Evolutionary conservation across 2,113 vertebrate genomes (phyloP), one percentile per base, ranked within the genome.

Genomic region (Oplegnathus fasciatus): DNA sequence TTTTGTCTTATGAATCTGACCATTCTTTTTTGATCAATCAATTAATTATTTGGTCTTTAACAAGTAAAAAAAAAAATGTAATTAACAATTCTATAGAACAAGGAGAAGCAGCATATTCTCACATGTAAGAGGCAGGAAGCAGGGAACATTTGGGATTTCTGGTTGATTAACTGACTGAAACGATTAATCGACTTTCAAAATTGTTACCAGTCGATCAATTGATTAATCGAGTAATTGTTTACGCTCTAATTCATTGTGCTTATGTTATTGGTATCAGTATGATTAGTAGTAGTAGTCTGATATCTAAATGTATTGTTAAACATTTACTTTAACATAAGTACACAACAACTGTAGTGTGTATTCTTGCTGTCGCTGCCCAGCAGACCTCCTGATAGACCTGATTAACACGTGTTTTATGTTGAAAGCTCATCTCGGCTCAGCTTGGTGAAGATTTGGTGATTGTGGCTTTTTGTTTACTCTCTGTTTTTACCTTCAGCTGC

Each of bases 401-500:
- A 37, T 76, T 20, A 66, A 57, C 11, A 7, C 0, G 17, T 24
- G n/a, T n/a, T 57, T 44, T 44, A 30, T 57, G 5, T n/a, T 55
- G 48, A 32, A 52, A 40, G 10, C 9, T 67, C n/a, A 9, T 48
- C 4, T 69, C 0, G 20, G 40, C 65, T 64, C 34, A 13, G 40
- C 3, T 17, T 9, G 32, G 58, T 73, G 18, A 1, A 55, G 26
- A 68, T 55, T 55, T 15, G 11, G 60, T 50, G 17, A 17, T 76
- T 52, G 3, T 44, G 48, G 3, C 28, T 2, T 82, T 65, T 76
- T 34, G 20, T 44, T 86, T 22, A 10, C 46, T 32, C 3, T 54
- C 44, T 2, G 55, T 78, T 57, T 66, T 84, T 76, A 67, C 74
- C 85, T 81, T 69, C 75, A 80, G 48, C 61, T 2, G 70, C 79